Evolutionary conservation across 2,797 vertebrate genomes (phyloP).

Genomic region (Sebastolobus altivelis): DNA sequence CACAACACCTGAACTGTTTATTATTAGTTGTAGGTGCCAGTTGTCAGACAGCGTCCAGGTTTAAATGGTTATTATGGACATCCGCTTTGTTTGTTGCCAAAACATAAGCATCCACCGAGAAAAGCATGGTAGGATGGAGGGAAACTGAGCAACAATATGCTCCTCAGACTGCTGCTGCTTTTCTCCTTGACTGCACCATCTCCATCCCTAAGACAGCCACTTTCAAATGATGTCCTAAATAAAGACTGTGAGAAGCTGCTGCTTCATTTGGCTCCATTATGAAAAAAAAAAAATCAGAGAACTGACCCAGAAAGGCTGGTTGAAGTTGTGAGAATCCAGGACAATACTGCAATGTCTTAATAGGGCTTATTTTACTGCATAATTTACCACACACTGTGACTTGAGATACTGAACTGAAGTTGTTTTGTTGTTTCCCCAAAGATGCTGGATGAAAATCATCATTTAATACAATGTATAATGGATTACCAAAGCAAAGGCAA

Average conservation of each 20-base stretch:
- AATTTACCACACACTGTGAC: neutral
- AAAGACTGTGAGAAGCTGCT: conserved; percentile 24
- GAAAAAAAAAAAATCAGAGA: neutral
- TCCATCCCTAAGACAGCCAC: conserved; percentile 3
- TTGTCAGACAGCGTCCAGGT: neutral
- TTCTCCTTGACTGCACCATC: conserved; percentile 14
- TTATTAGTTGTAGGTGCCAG: neutral
- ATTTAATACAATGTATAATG: conserved; percentile 98
- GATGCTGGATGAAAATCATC: conserved; percentile 99
- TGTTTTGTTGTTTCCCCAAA: conserved; percentile 66
- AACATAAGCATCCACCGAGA: neutral
- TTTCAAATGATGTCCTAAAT: conserved; percentile 37
- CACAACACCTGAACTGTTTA: neutral
- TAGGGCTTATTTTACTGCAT: neutral
- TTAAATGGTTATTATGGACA: conserved; percentile 5
- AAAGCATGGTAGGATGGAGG: conserved; percentile 3
- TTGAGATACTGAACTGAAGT: conserved; percentile 30
- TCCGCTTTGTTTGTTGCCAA: conserved; percentile 4
- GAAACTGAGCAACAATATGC: conserved; percentile 1
- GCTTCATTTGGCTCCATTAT: conserved; percentile 26
- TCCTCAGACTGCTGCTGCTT: conserved; percentile 1
- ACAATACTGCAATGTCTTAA: conserved; percentile 17
- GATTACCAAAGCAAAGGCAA: conserved; percentile 99
- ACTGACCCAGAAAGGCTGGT: conserved; percentile 52
- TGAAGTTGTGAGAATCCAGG: conserved; percentile 54